Evolutionary conservation across 2,888 invertebrate species (phyloP).

Genomic region (Carcina quercana): DNA sequence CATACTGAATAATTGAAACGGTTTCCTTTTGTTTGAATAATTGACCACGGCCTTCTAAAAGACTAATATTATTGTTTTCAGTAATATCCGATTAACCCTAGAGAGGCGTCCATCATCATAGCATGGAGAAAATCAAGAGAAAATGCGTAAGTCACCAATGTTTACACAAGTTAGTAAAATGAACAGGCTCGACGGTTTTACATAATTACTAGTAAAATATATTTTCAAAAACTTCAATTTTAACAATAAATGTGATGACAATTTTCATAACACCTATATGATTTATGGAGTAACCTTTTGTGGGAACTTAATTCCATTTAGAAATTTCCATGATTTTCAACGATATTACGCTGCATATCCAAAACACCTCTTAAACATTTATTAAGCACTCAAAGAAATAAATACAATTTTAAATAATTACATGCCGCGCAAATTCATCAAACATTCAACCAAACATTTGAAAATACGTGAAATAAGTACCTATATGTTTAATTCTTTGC

Average conservation of each 20-base stretch:
- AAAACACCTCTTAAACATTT: constrained; percentile 22
- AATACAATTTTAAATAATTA: constrained; percentile 27
- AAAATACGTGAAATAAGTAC: constrained; percentile 69
- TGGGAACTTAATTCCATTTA: constrained; percentile 73
- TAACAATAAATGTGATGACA: constrained; percentile 45
- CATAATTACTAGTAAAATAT: constrained; percentile 53
- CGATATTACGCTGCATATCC: constrained; percentile 31
- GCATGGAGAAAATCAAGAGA: constrained; percentile 56
- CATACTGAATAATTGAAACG: constrained; percentile 10
- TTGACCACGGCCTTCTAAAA: constrained; percentile 63
- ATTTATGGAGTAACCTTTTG: constrained; percentile 46
- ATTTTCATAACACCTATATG: constrained; percentile 51
- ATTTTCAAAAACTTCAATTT: constrained; percentile 39
- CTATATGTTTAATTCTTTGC: constrained; percentile 52
- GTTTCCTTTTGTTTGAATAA: constrained; percentile 9
- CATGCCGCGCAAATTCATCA: constrained; percentile 26
- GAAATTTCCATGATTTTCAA: constrained; percentile 37
- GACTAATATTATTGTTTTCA: constrained; percentile 67
- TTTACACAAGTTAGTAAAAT: constrained; percentile 59
- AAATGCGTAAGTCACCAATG: constrained; percentile 66
- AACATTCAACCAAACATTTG: constrained; percentile 55
- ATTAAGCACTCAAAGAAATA: constrained; percentile 18
- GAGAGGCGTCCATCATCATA: constrained; percentile 69
- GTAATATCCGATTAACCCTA: constrained; percentile 68
- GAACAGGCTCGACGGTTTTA: constrained; percentile 45